Conservation (phyloP, 2,888 invertebrate genomes). For the Trachelus iudaicus region DNA sequence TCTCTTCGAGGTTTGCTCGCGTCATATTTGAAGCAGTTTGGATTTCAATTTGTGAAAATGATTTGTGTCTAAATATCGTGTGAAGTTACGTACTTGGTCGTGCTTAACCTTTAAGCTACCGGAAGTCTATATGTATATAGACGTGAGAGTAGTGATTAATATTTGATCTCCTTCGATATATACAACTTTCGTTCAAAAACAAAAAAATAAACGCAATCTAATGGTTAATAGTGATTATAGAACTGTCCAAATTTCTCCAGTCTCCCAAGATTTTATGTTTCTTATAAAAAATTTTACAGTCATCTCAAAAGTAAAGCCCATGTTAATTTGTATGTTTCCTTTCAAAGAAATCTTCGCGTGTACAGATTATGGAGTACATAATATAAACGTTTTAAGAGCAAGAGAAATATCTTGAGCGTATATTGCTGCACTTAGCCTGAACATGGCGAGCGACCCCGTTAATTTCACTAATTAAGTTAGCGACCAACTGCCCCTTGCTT, state of each 20-base stretch:
- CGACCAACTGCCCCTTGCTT: constrained; percentile 39
- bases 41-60: background rate
- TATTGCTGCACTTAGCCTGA: constrained; percentile 49
- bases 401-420: constrained; percentile 38
- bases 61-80: background rate
- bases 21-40: background rate
- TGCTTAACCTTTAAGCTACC: background rate
- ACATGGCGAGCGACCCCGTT: constrained; percentile 56
- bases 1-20: too few relatives aligned
- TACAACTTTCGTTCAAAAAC: too few relatives aligned
- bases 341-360: background rate
- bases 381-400: constrained; percentile 45
- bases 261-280: background rate
- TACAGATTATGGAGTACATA: constrained; percentile 29
- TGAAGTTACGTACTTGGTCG: background rate
- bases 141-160: too few relatives aligned
- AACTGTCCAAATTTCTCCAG: background rate
- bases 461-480: constrained; percentile 65
- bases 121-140: too few relatives aligned
- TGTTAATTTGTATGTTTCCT: background rate
- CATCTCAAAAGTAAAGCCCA: background rate
- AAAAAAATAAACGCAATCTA: too few relatives aligned
- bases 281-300: background rate
- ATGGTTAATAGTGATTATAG: background rate
- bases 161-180: too few relatives aligned